Base-by-base conservation (phyloP, 53 echinoderm and acorn worm species). In the Echinometra lucunter region DNA sequence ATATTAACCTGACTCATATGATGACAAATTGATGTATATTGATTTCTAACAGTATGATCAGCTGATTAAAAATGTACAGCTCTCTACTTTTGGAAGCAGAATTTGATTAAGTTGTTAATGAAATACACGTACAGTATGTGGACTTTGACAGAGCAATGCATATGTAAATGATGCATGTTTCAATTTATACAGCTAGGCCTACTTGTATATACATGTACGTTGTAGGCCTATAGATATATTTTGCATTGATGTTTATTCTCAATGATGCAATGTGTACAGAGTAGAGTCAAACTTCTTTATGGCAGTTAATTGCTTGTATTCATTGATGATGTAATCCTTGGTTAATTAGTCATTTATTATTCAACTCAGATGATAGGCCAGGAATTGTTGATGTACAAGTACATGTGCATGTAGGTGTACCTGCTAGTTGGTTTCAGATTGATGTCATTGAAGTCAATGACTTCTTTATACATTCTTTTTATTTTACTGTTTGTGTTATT, bases 261-360 rank as follows among this genome's bases (percentile, higher is more conserved):
- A 34, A 70, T 34, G 34, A 23, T 72, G 74, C 35, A 74, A 74
- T 35, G 74, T 74, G 15, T 37, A 74, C 13, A 37, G 74, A 25
- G 13, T 12, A 32, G 12, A 37, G 13, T 6, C 30, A 74, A n/a
- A n/a, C 18, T 16, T 13, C 37, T 37, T 35, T n/a, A 1, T 81
- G 13, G 30, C 49, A 27, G 49, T 85, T 85, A 53, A n/a, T 45
- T 53, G 9, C 4, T 28, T 78, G 19, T 78, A 47, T 27, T 49
- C 1, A 85, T 11, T 85, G 85, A 49, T 85, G 47, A 49, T 15
- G 85, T 47, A 85, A 85, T 85, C 28, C 49, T 49, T 30, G 28
- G 85, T 85, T 85, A 85, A 85, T 85, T 85, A 49, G 47, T 85
- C n/a, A 85, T 25, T n/a, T 85, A 85, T 85, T 85, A 49, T 47